Evolutionary conservation across 2,113 vertebrate genomes (phyloP).

Genomic region (Collichthys lucidus): DNA sequence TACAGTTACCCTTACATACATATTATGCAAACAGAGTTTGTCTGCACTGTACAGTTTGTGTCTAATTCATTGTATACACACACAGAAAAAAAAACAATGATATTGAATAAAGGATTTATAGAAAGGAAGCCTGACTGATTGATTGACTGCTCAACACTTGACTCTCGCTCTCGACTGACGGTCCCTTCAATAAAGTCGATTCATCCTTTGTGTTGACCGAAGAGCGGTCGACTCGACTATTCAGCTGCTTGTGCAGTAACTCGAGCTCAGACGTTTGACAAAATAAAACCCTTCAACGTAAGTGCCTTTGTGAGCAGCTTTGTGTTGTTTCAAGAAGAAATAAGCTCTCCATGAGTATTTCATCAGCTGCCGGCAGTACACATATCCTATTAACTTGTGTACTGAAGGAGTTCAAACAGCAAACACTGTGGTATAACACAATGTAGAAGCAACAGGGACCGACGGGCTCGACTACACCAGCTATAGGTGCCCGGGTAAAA

Average conservation of each 20-base stretch:
- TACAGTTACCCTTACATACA: conserved; percentile 88
- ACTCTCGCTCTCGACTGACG: background rate
- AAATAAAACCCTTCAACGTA: background rate
- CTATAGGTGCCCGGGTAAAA: background rate
- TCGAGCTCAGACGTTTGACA: background rate
- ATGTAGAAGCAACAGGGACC: background rate
- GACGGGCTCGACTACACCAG: background rate
- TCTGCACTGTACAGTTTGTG: conserved; percentile 93
- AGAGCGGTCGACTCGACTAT: background rate
- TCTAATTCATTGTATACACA: conserved; percentile 91
- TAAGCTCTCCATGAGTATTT: background rate
- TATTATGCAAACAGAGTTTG: conserved; percentile 90
- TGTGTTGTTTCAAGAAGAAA: background rate
- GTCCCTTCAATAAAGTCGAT: background rate
- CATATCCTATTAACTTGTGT: background rate
- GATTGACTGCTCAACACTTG: background rate
- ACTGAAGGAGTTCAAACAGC: background rate
- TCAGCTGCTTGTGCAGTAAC: background rate
- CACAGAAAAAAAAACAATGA: conserved; percentile 76
- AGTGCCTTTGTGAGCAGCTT: background rate
- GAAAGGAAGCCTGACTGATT: conserved; percentile 70
- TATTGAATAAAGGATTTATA: conserved; percentile 93
- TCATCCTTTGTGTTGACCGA: conserved; percentile 17
- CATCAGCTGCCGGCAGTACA: background rate
- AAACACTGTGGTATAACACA: background rate